Conservation (phyloP, 2,888 invertebrate genomes). For the Platycheirus albimanus region DNA sequence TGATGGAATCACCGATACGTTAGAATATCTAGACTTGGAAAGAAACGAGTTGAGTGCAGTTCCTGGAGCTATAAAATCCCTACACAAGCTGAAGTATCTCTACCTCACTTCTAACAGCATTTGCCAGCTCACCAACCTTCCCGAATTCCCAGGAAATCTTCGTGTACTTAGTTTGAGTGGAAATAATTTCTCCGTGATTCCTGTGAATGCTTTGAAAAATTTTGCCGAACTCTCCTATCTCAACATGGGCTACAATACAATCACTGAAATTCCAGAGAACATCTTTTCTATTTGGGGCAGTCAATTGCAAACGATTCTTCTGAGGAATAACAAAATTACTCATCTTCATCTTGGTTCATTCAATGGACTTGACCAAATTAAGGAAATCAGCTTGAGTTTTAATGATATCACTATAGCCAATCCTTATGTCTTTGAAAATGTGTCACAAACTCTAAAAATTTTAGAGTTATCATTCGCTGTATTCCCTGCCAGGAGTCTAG, state of each 20-base stretch:
- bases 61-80: slow-evolving; percentile 87
- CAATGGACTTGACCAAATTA: slow-evolving; percentile 88
- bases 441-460: slow-evolving; percentile 90
- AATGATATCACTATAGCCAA: slow-evolving; percentile 93
- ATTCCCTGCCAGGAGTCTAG: slow-evolving; percentile 84
- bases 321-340: slow-evolving; percentile 93
- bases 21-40: slow-evolving; percentile 93
- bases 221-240: slow-evolving; percentile 92
- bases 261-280: slow-evolving; percentile 89
- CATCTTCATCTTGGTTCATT: slow-evolving; percentile 89
- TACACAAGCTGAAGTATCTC: slow-evolving; percentile 89
- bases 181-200: slow-evolving; percentile 90
- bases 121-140: slow-evolving; percentile 85
- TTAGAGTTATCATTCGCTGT: slow-evolving; percentile 94
- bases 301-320: slow-evolving; percentile 90
- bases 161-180: slow-evolving; percentile 91
- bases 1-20: slow-evolving; percentile 87
- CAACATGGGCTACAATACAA: slow-evolving; percentile 94
- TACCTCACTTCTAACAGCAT: slow-evolving; percentile 92
- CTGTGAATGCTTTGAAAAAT: slow-evolving; percentile 87
- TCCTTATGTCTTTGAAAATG: slow-evolving; percentile 90
- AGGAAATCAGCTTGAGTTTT: slow-evolving; percentile 95
- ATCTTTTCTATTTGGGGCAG: slow-evolving; percentile 91
- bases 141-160: slow-evolving; percentile 84
- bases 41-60: slow-evolving; percentile 89